Conservation (phyloP, 2,113 vertebrate genomes). For the Grammomys dolichurus region DNA sequence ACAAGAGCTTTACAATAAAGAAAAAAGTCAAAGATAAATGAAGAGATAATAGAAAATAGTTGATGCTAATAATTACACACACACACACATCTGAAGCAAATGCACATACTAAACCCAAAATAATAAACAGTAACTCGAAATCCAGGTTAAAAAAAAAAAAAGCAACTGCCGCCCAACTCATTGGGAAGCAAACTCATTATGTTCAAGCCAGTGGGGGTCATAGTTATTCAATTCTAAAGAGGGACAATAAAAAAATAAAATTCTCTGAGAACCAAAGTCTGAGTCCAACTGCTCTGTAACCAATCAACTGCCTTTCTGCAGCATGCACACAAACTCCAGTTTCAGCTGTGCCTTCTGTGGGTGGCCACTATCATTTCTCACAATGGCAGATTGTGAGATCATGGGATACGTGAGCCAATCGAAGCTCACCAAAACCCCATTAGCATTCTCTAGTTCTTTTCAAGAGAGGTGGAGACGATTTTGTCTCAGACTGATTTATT, state of each 20-base stretch:
- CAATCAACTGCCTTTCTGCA: too few relatives aligned
- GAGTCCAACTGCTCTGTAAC: background rate
- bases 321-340: too few relatives aligned
- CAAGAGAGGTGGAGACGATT: too few relatives aligned
- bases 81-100: background rate
- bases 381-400: background rate
- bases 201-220: too few relatives aligned
- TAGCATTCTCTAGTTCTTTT: background rate
- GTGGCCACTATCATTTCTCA: background rate
- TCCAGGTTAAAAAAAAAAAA: background rate
- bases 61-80: background rate
- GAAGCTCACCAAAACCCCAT: background rate
- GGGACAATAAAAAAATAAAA: background rate
- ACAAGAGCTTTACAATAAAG: background rate
- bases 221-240: background rate
- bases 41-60: background rate
- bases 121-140: background rate
- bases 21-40: background rate
- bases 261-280: background rate
- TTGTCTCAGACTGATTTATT: background rate
- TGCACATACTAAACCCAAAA: background rate
- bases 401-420: too few relatives aligned
- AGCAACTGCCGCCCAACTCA: too few relatives aligned
- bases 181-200: background rate
- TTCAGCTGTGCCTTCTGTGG: too few relatives aligned